Evolutionary conservation across 2,797 vertebrate species (phyloP), one percentile per base, ranked within the genome.

Genomic region (Pyrocephalus nanus): DNA sequence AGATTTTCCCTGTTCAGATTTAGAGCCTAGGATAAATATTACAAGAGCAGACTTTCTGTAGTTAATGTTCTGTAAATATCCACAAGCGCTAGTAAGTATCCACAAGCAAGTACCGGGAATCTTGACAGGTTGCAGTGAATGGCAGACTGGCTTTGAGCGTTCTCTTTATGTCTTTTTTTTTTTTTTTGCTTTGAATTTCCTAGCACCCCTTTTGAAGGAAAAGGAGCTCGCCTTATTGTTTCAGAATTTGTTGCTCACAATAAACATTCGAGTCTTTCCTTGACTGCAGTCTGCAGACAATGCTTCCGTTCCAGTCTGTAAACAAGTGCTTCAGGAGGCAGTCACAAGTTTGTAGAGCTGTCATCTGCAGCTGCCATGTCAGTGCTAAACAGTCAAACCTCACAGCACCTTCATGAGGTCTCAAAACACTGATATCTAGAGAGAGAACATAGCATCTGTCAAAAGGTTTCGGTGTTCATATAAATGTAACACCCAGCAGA

Each of bases 21-120:
- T 92, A 65, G 22, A 79, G 34, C 36, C 60, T 21, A 62, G 71
- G 50, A 80, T 87, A 92, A 88, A 75, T 82, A 79, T 72, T 71
- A 87, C 30, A 92, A 69, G 42, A 79, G 27, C 40, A 77, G 57
- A 65, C 29, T 75, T 92, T 94, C 74, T 62, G 69, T 91, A 29
- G 65, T 73, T 90, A 80, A 72, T 55, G 17, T 85, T 91, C 82
- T 92, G 77, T 89, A 92, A 93, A 93, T 85, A 87, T 34, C 74
- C 92, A 76, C 61, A 76, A 90, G 54, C 54, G n/a, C n/a, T n/a
- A n/a, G 77, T 89, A 92, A 93, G 92, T 85, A 87, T 34, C 74
- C 92, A 76, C 61, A 76, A 90, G 54, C 54, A 61, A 72, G 67
- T 76, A 90, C 36, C 6, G 43, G 50, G 32, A 66, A 21, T 87